phyloP scores from a whole-genome alignment of 2,797 vertebrate species.

The Rhincodon typus region DNA sequence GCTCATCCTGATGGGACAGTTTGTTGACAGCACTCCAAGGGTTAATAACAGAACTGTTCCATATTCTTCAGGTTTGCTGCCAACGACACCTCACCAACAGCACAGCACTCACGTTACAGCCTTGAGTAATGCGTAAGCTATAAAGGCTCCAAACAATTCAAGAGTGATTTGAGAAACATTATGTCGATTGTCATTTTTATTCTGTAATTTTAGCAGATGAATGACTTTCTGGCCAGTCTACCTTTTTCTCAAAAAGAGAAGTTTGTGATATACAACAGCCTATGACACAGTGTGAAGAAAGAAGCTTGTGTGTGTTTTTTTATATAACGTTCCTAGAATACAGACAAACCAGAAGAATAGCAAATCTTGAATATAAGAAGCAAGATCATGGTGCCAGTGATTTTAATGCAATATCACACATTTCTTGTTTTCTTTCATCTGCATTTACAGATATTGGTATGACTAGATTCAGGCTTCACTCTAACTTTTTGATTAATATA shows the following conservation, averaged over 20 bases:
- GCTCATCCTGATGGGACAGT: not conserved
- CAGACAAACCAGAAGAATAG: not conserved
- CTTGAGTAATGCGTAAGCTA: not conserved
- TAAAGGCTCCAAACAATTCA: too few species aligned
- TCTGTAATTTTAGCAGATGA: not conserved
- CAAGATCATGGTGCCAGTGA: not conserved
- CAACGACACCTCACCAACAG: not conserved
- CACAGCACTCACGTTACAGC: not conserved
- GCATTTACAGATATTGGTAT: not conserved
- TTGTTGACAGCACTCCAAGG: not conserved
- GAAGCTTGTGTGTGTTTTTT: too few species aligned
- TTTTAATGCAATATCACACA: not conserved
- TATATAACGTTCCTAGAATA: slow-evolving; percentile 2
- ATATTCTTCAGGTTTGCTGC: not conserved
- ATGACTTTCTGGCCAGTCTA: not conserved
- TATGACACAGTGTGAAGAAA: not conserved
- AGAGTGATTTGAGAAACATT: not conserved
- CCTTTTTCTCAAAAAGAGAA: not conserved
- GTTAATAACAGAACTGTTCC: not conserved
- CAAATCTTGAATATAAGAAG: not conserved
- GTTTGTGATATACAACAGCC: not conserved
- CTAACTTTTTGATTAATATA: too few species aligned
- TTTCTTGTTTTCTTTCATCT: not conserved
- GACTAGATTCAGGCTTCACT: not conserved
- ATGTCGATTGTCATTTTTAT: not conserved